Base-by-base conservation (phyloP, 2,888 invertebrate species). In the Dromius quadrimaculatus region DNA sequence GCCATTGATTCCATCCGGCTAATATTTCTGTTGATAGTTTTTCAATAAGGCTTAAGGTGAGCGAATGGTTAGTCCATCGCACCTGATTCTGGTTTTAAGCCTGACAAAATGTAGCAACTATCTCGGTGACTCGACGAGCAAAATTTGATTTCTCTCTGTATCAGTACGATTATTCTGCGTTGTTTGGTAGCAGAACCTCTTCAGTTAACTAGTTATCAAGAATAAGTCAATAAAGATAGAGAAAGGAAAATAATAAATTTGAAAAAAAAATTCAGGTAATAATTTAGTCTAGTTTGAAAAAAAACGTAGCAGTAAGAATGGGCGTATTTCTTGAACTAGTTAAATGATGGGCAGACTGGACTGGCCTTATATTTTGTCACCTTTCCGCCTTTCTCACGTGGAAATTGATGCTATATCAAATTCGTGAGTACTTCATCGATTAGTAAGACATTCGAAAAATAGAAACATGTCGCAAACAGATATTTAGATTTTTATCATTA, bases 171-270 rank as follows among this genome's bases (percentile, higher is more conserved):
- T 38, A 38, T 38, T n/a, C 38, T n/a, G 38, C 38, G 9, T 11
- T 38, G 13, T 9, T 38, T n/a, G 38, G 38, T 38, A 4, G 64
- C 36, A 15, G 36, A 32, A 61, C 64, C 72, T 71, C 61, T 50
- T 72, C 64, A 17, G 28, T 69, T 71, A 65, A 71, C 62, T 23
- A 71, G 66, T 8, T 8, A 8, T 32, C 32, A 32, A 32, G 5
- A 32, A 32, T 32, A 32, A 32, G n/a, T n/a, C n/a, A n/a, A n/a
- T n/a, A n/a, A n/a, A 8, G 8, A 32, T 32, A 32, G 32, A 8
- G 32, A 32, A 32, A 32, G 5, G 8, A 32, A 32, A 8, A 8
- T 32, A 32, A 32, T 5, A 32, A 8, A 5, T n/a, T n/a, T n/a
- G n/a, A n/a, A n/a, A n/a, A n/a, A n/a, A n/a, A n/a, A n/a, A n/a